These are phyloP conservation scores for Monoplex corrugatus DNA, from an alignment of 2,888 invertebrate genomes.

Conservation along the genomic window DNA sequence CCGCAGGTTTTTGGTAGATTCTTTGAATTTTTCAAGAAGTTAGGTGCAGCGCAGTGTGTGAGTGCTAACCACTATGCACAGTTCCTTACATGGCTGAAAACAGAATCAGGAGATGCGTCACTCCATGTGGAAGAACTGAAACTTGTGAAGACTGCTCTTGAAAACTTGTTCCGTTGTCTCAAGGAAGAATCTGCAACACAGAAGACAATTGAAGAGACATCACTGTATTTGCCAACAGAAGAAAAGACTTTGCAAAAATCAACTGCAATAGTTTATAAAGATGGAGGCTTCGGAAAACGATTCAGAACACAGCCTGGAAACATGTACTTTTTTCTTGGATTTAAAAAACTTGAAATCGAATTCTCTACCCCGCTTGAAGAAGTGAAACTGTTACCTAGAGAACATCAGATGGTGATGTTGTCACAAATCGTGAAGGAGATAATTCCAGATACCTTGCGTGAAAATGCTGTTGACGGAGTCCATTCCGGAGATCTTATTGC, in stretches of 20 bases:
- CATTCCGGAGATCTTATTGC: background rate
- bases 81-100: conserved; percentile 60
- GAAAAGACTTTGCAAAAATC: conserved; percentile 17
- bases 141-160: conserved; percentile 33
- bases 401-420: conserved; percentile 13
- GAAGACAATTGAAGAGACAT: background rate
- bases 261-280: conserved; percentile 25
- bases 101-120: background rate
- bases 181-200: background rate
- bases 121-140: conserved; percentile 44
- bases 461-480: background rate
- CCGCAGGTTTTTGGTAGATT: conserved; percentile 61
- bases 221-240: conserved; percentile 36
- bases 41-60: conserved; percentile 62
- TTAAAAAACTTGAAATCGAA: conserved; percentile 11
- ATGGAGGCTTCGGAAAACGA: background rate
- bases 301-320: background rate
- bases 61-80: conserved; percentile 61
- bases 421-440: conserved; percentile 31
- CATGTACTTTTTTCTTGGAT: conserved; percentile 39
- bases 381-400: conserved; percentile 18
- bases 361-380: background rate
- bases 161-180: conserved; percentile 35
- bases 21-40: conserved; percentile 58
- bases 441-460: background rate